Conservation (phyloP, 2,888 invertebrate species). For the Netelia inedita region DNA sequence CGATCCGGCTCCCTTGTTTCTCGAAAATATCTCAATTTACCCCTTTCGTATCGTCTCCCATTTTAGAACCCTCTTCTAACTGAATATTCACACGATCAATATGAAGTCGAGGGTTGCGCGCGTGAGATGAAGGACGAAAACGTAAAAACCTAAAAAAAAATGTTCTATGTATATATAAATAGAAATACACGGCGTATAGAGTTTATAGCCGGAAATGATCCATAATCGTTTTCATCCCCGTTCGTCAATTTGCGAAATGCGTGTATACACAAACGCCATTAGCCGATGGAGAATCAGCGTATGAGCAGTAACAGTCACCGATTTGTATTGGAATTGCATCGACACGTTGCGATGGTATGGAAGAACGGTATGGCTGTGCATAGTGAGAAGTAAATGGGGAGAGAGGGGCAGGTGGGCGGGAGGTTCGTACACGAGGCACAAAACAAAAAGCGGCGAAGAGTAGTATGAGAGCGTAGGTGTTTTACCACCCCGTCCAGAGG, state of each 20-base stretch:
- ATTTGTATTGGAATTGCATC: constrained; percentile 60
- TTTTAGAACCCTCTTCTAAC: too few relatives aligned
- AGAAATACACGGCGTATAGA: not conserved
- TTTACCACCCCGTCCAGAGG: constrained; percentile 47
- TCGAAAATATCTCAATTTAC: too few relatives aligned
- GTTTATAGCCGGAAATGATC: constrained; percentile 48
- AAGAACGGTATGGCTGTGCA: not conserved
- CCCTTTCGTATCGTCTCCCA: too few relatives aligned
- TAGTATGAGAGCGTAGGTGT: constrained; percentile 44
- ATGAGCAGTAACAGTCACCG: constrained; percentile 47
- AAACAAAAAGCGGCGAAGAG: constrained; percentile 38
- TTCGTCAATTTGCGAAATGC: constrained; percentile 48
- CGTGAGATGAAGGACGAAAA: not conserved
- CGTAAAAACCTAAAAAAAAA: not conserved
- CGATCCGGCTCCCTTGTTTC: too few relatives aligned
- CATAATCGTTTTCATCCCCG: constrained; percentile 37
- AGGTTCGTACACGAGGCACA: constrained; percentile 5
- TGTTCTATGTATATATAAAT: not conserved
- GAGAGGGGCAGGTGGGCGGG: constrained; percentile 6
- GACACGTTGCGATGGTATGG: constrained; percentile 16
- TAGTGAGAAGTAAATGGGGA: not conserved
- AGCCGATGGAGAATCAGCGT: constrained; percentile 39
- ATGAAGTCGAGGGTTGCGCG: too few relatives aligned
- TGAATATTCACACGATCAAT: too few relatives aligned
- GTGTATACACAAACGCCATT: constrained; percentile 37